Conservation (phyloP, 2,113 vertebrate genomes). For the Anseranas semipalmata region DNA sequence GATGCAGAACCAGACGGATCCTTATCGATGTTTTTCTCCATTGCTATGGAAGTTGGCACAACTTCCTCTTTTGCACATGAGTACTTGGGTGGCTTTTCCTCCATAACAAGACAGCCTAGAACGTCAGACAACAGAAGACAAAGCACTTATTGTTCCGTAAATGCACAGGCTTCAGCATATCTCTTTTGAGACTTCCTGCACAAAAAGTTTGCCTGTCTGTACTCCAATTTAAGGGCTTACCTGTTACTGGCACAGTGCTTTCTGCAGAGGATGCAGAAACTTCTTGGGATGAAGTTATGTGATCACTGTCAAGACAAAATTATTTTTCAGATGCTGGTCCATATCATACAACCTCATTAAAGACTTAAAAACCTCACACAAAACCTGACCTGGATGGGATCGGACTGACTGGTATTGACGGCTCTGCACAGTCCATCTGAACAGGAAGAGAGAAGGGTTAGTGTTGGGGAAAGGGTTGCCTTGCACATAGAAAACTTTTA, state of each 20-base stretch:
- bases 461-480: not conserved
- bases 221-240: constrained; percentile 22
- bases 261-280: not conserved
- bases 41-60: not conserved
- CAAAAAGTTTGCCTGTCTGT: not conserved
- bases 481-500: rapidly evolving
- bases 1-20: not conserved
- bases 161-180: rapidly evolving
- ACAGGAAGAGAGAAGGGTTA: not conserved
- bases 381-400: constrained; percentile 64
- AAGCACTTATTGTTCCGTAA: not conserved
- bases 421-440: constrained; percentile 37
- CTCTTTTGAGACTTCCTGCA: not conserved
- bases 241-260: not conserved
- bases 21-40: not conserved
- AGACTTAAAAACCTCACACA: not conserved
- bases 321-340: not conserved
- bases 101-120: not conserved
- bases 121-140: not conserved
- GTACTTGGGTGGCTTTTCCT: not conserved
- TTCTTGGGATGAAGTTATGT: not conserved
- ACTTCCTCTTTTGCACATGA: not conserved
- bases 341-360: not conserved
- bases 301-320: constrained; percentile 53
- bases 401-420: not conserved